These are phyloP conservation scores for Agrypnia vestita DNA, from an alignment of 1,140 invertebrate species.

Conservation along the genomic window DNA sequence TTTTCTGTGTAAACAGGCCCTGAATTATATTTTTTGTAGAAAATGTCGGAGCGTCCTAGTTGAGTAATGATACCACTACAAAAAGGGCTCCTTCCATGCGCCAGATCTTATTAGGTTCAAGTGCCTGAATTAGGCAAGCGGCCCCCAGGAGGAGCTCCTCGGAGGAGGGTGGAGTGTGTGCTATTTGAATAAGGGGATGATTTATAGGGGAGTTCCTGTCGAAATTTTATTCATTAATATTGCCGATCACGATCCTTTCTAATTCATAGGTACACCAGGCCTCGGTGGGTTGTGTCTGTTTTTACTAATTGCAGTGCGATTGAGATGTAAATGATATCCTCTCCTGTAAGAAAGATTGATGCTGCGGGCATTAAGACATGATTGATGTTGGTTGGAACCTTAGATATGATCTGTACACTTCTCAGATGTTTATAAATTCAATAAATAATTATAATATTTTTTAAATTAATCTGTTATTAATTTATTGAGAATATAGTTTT, in stretches of 20 bases:
- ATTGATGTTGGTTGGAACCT: slow-evolving; percentile 15
- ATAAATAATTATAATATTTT: too few relatives aligned
- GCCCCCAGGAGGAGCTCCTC: neutral
- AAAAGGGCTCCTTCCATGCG: slow-evolving; percentile 19
- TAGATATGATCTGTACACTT: too few relatives aligned
- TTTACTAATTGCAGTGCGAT: slow-evolving; percentile 43
- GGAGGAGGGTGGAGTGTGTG: slow-evolving; percentile 19
- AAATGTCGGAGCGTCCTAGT: slow-evolving; percentile 13
- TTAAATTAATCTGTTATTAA: too few relatives aligned
- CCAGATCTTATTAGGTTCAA: slow-evolving; percentile 48
- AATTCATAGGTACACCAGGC: slow-evolving; percentile 8
- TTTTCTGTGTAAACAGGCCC: slow-evolving; percentile 35
- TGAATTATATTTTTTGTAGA: slow-evolving; percentile 34
- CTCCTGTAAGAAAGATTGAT: slow-evolving; percentile 1
- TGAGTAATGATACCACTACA: slow-evolving; percentile 43
- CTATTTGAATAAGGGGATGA: slow-evolving; percentile 49
- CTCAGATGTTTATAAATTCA: too few relatives aligned
- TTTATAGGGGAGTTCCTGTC: slow-evolving; percentile 44
- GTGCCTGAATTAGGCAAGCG: slow-evolving; percentile 44
- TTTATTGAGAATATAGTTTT: too few relatives aligned
- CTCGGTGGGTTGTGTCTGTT: slow-evolving; percentile 26
- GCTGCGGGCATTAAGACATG: slow-evolving; percentile 2
- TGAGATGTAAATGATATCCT: slow-evolving; percentile 40
- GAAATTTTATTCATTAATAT: slow-evolving; percentile 58
- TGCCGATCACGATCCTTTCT: slow-evolving; percentile 52